Base-by-base conservation (phyloP, 2,888 invertebrate species). In the Liposcelis brunnea region DNA sequence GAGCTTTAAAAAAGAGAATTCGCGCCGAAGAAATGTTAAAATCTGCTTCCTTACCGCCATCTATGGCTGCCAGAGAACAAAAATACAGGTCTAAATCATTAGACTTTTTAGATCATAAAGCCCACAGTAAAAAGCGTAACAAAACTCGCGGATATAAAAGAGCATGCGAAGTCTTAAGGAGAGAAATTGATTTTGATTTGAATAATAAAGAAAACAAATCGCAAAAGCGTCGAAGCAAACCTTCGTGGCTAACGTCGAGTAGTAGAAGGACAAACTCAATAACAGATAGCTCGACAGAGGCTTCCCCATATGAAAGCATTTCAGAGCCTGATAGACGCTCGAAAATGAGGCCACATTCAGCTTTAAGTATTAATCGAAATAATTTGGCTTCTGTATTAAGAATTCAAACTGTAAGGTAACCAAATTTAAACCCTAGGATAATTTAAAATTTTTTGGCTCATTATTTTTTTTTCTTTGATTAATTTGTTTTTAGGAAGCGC, bases 11-110 rank as follows among this genome's bases (percentile, higher is more conserved):
- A 55, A 74, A 75, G 52, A 74, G 74, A 55, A 72, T 80, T 32
- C 66, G 80, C 47, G 72, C 80, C 0, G 77, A 78, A 52, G 80
- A 80, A 60, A 65, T 80, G 67, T 59, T 80, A 43, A 72, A 71
- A 49, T 68, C 69, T 1, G 71, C 80, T 0, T 74, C 72, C 31
- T 63, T 75, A 47, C 80, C 80, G 1, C 76, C 77, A 0, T 72
- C 72, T 1, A 79, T 79, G 77, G 77, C 75, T 0, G 66, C 72
- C 44, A 64, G 79, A 21, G 77, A 79, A 52, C 26, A 26, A 43
- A 48, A 33, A n/a, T 48, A 12, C 31, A 43, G 2, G 44, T 35
- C 35, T 10, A 35, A 35, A 35, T 35, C 35, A 35, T 16, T 14
- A 16, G 35, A 35, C 10, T 35, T 14, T 10, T 7, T 35, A 7